Evolutionary conservation across 1,140 invertebrate genomes (phyloP), one percentile per base, ranked within the genome.

Genomic region (Megalonaias nervosa): DNA sequence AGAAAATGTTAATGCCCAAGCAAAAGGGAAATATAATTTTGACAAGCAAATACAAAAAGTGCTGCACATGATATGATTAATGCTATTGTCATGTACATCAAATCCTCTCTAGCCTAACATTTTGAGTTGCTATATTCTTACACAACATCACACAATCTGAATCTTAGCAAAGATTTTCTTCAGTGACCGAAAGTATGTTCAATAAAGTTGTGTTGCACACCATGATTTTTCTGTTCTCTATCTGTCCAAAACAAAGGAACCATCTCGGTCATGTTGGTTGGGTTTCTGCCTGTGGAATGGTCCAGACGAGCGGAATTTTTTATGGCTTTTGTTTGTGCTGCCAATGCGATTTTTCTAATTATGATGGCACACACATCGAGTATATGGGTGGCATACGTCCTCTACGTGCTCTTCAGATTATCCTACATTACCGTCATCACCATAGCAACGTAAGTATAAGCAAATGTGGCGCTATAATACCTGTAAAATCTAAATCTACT

Each of bases 261-360:
- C 57, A 26, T 48, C 31, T 62, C 60, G 2, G 74, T 75, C 17
- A 13, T 75, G 38, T 17, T 70, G n/a, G 68, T 75, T 56, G 74
- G 74, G 23, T 75, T 75, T 19, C n/a, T 75, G 21, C 67, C 74
- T 13, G 59, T 75, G 14, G 38, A 75, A 17, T 75, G 74, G 74
- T 75, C 74, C 3, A 31, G 21, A 67, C 14, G 59, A 19, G 68
- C 67, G 13, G 74, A 75, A 58, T 48, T 70, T 11, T 70, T 75
- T 26, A 75, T 75, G 67, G 23, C 60, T 6, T 1, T 69, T 6
- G 74, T 75, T 2, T 75, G 74, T 70, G 74, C 58, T 9, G 38
- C 55, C 17, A 75, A 75, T 65, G 67, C 67, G 0, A 60, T 64
- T 15, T 65, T 75, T 2, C 67, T 75, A 0, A 23, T 75, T 16